Conservation (phyloP, 1,140 invertebrate species). For the Tigriopus japonicus region DNA sequence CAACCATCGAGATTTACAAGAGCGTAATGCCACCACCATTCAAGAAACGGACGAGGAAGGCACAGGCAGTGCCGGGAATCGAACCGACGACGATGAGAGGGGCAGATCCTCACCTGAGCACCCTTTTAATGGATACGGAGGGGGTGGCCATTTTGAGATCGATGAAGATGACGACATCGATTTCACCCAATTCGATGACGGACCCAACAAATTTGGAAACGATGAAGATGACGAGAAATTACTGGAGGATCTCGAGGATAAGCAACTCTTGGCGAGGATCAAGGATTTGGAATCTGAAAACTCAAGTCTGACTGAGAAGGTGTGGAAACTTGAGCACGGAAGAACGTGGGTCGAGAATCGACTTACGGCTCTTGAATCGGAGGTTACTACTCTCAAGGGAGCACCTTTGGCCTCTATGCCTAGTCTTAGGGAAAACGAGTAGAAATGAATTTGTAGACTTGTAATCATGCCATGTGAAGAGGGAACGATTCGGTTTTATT, state of each 20-base stretch:
- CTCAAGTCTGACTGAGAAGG: neutral
- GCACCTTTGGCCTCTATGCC: too few relatives aligned
- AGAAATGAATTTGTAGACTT: too few relatives aligned
- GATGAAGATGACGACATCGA: neutral
- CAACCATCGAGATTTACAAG: neutral
- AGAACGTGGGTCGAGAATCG: slow-evolving; percentile 2
- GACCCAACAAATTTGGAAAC: neutral
- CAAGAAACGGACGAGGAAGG: neutral
- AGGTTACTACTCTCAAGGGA: neutral
- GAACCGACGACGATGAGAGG: too few relatives aligned
- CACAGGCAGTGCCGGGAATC: neutral
- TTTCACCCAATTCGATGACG: neutral
- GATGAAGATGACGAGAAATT: slow-evolving; percentile 1
- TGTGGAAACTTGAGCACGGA: neutral
- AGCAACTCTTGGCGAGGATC: neutral
- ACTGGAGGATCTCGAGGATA: neutral
- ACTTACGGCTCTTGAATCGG: neutral
- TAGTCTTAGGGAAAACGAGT: too few relatives aligned
- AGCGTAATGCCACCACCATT: neutral
- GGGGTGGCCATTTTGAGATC: neutral
- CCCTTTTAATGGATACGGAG: neutral
- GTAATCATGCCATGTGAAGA: too few relatives aligned
- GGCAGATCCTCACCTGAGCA: neutral
- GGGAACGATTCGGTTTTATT: too few relatives aligned
- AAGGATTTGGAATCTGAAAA: neutral